These are phyloP conservation scores for Typhlomys cinereus DNA, from an alignment of 2,113 vertebrate species.

Conservation along the genomic window DNA sequence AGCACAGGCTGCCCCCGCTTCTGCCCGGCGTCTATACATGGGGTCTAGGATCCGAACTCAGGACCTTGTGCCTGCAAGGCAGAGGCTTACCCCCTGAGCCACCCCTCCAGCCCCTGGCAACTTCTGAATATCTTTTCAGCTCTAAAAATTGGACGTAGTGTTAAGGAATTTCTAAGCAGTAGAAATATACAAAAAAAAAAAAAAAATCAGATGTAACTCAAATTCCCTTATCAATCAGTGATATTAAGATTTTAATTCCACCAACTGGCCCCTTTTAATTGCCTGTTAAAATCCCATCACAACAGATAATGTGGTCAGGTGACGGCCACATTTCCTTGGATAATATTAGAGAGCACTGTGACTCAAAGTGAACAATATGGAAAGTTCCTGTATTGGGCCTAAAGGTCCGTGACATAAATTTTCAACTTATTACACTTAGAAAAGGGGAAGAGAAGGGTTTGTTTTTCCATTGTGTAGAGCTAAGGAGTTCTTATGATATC, in stretches of 20 bases:
- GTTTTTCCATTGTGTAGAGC: not conserved
- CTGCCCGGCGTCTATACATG: too few relatives aligned
- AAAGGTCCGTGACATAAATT: not conserved
- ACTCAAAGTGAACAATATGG: not conserved
- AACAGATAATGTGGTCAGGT: not conserved
- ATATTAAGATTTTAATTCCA: slow-evolving; percentile 30
- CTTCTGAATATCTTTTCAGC: too few relatives aligned
- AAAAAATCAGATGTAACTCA: too few relatives aligned
- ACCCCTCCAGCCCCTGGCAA: too few relatives aligned
- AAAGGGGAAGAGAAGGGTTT: not conserved
- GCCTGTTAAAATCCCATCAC: not conserved
- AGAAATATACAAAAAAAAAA: not conserved
- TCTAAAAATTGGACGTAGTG: not conserved
- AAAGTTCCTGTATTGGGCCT: not conserved
- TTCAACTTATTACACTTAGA: not conserved
- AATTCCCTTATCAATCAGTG: not conserved
- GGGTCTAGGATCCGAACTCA: too few relatives aligned
- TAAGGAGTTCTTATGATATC: not conserved
- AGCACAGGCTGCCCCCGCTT: too few relatives aligned
- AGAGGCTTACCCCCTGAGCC: too few relatives aligned
- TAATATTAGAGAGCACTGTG: not conserved
- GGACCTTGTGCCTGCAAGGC: too few relatives aligned
- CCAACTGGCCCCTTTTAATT: not conserved
- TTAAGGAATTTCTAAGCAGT: not conserved
- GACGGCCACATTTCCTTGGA: not conserved